Percentiles rank a stretch among this genome's conserved stretches.
Conservation (phyloP, 1,140 invertebrate species). For the Eufriesea mexicana region DNA sequence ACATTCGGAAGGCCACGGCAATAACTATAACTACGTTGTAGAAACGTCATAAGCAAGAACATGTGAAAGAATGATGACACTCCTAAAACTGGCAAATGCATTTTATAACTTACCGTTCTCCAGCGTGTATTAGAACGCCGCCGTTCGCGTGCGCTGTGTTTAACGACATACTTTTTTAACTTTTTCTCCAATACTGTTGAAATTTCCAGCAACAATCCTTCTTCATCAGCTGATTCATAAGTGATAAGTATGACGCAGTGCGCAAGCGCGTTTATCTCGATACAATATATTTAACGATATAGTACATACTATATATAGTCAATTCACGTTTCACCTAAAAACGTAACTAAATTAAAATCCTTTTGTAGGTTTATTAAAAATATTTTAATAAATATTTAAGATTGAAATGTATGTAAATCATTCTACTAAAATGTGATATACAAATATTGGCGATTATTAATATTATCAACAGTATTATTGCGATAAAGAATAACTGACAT, state of each 20-base stretch:
- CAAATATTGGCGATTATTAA: not conserved
- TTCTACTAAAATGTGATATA: not conserved
- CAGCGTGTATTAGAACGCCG: slow-evolving; percentile 94
- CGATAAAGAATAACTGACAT: not conserved
- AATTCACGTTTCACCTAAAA: not conserved
- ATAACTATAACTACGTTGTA: slow-evolving; percentile 61
- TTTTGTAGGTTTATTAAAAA: not conserved
- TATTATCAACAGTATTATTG: not conserved
- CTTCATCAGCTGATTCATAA: slow-evolving; percentile 73
- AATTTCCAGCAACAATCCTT: slow-evolving; percentile 28
- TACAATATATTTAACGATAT: not conserved
- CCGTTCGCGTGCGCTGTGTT: slow-evolving; percentile 96
- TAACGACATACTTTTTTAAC: slow-evolving; percentile 88
- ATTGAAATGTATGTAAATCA: not conserved
- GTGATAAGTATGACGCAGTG: slow-evolving; percentile 62
- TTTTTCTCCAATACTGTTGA: slow-evolving; percentile 38
- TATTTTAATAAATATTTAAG: not conserved
- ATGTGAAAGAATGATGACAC: slow-evolving; percentile 29
- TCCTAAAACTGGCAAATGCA: not conserved
- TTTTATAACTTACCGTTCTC: slow-evolving; percentile 90
- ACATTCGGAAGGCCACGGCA: slow-evolving; percentile 13
- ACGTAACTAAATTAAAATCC: not conserved
- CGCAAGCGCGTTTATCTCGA: slow-evolving; percentile 57
- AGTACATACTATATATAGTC: not conserved
- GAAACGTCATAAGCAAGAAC: slow-evolving; percentile 55